Evolutionary conservation across 2,113 vertebrate species (phyloP).

Genomic region (Engystomops pustulosus): DNA sequence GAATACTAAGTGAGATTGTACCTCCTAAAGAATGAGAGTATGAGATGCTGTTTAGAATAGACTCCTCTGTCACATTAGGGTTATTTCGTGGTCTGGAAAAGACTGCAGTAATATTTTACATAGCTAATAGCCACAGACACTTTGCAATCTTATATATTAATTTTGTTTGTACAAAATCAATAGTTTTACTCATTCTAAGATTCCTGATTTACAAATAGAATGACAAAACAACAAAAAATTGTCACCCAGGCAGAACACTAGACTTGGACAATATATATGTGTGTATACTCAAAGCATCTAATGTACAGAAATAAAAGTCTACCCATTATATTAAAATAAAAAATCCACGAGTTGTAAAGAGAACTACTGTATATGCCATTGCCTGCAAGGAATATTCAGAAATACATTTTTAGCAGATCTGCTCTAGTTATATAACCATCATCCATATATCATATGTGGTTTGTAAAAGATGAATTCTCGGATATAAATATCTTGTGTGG

Average conservation of each 20-base stretch:
- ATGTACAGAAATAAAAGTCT: too few species aligned
- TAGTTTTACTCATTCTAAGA: neutral
- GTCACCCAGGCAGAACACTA: neutral
- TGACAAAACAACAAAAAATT: neutral
- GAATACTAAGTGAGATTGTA: too few species aligned
- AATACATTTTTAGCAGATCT: slow-evolving; percentile 19
- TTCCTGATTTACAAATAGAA: neutral
- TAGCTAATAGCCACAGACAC: neutral
- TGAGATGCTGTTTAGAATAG: too few species aligned
- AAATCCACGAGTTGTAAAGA: neutral
- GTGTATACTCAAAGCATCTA: too few species aligned
- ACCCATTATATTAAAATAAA: neutral
- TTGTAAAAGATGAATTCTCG: neutral
- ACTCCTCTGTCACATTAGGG: neutral
- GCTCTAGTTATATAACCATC: slow-evolving; percentile 29
- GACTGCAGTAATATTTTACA: neutral
- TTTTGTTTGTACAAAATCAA: neutral
- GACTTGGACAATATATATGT: neutral
- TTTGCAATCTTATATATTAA: neutral
- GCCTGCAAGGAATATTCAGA: slow-evolving; percentile 6
- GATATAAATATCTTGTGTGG: slow-evolving; percentile 47
- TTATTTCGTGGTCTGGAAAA: neutral
- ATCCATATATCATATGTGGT: slow-evolving; percentile 8
- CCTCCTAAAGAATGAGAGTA: neutral
- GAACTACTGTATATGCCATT: neutral